Base-by-base conservation (phyloP, 1,140 invertebrate genomes). In the Ooceraea biroi region DNA sequence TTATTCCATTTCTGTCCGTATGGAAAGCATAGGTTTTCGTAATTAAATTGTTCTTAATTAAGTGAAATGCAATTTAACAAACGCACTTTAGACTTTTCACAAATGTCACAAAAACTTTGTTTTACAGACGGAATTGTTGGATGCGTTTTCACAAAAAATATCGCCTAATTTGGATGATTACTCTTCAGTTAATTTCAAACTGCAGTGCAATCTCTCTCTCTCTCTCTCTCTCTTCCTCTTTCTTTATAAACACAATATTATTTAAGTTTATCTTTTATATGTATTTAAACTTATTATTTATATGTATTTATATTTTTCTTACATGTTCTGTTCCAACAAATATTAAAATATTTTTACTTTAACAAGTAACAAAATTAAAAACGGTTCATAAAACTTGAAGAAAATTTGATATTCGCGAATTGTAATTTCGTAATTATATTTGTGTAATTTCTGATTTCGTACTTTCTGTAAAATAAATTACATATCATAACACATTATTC, bases 101-200 rank as follows among this genome's bases (percentile, higher is more conserved):
- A 19, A 41, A 57, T 46, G 19, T 2, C 5, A n/a, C 27, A 30
- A 73, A 50, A 65, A 36, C 36, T 50, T 1, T 36, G 11, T 50
- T 36, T 8, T 30, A 1, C 10, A 25, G 3, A 25, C n/a, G 8
- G 3, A 74, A 65, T 65, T 36, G 14, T 48, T 14, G 12, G 7
- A 63, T 22, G 14, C 25, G 7, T 76, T 65, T 55, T 30, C 48
- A 30, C n/a, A 1, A 46, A 61, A 74, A 61, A 74, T 74, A 48
- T 30, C 41, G 5, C 11, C 5, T 22, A n/a, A 74, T 30, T 74
- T 61, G 11, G 17, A 74, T 65, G 61, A 65, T 44, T 11, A 60
- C 19, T 48, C 3, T 48, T 0, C 17, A 61, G 61, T 71, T 55
- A 30, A 71, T 36, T 60, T n/a, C 17, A 7, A 55, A 19, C 57